phyloP scores from a whole-genome alignment of 35 echinoderm and acorn worm species.

The Ophiothrix spiculata region DNA sequence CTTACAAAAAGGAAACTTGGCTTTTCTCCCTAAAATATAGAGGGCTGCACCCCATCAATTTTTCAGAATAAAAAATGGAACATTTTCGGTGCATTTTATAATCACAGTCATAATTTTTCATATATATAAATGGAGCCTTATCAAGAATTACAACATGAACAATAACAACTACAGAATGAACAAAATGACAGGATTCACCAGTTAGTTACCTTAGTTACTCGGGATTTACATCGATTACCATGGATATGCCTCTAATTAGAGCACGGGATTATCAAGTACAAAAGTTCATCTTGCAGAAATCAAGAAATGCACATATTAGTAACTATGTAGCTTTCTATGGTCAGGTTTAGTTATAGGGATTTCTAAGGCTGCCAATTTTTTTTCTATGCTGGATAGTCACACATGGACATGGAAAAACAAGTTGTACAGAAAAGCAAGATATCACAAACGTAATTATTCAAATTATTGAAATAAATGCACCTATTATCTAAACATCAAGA shows the following conservation, averaged over 20 bases:
- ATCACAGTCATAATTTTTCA: constrained; percentile 4
- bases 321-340: not conserved
- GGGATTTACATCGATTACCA: too few species aligned
- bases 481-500: too few species aligned
- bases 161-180: not conserved
- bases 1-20: constrained; percentile 6
- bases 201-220: not conserved
- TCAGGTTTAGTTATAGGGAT: too few species aligned
- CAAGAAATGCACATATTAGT: constrained; percentile 16
- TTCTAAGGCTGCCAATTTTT: not conserved
- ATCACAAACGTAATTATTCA: too few species aligned
- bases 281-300: not conserved
- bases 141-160: constrained; percentile 5
- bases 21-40: too few species aligned
- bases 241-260: too few species aligned
- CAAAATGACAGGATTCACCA: not conserved
- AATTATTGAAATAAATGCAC: too few species aligned
- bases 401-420: too few species aligned
- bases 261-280: not conserved
- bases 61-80: not conserved
- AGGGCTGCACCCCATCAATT: not conserved
- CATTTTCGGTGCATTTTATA: constrained; percentile 8
- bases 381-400: not conserved
- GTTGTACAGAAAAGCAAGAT: not conserved
- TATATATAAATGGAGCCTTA: not conserved